Base-by-base conservation (phyloP, 2,888 invertebrate genomes). In the Drosophila hamatofila region DNA sequence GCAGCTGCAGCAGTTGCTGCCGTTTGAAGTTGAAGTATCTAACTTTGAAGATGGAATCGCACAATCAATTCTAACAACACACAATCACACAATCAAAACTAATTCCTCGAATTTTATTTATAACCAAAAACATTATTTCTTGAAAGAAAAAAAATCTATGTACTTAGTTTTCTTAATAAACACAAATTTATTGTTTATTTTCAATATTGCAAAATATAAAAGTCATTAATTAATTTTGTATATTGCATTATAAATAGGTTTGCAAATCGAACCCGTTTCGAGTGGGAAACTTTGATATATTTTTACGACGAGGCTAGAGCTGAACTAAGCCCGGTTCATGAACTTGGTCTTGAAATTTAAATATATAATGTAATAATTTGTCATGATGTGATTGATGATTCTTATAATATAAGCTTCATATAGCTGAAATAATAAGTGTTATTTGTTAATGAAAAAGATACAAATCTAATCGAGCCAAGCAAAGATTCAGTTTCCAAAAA, bases 61-160 rank as follows among this genome's bases (percentile, higher is more conserved):
- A 37, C 35, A 25, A 30, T 14, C 30, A n/a, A 30, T n/a, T 27
- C 21, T 41, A 27, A 18, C 55, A 21, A 27, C n/a, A n/a, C n/a
- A n/a, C n/a, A 57, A 57, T 25, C 44, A 18, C n/a, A 37, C 35
- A 25, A 30, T 14, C 30, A n/a, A 30, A 21, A 27, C 18, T 21
- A 30, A 56, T 42, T 56, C 54, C 27, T 23, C 39, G 54, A 54
- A 54, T 14, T 39, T 30, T 51, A 49, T 51, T 51, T 33, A 33
- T 51, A 33, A 33, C 2, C 27, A 30, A 49, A 49, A 14, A 30
- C 14, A 21, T 30, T 30, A 7, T 35, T 52, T 33, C 8, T 35
- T 18, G 8, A 8, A 30, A n/a, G 7, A 30, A 30, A 37, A 1
- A 35, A 35, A 6, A 12, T 12, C 12, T n/a, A 18, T 30, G 7